Percentiles rank a stretch among this genome's conserved stretches.
Conservation (phyloP, 2,888 invertebrate genomes). For the Branchellion lobata region DNA sequence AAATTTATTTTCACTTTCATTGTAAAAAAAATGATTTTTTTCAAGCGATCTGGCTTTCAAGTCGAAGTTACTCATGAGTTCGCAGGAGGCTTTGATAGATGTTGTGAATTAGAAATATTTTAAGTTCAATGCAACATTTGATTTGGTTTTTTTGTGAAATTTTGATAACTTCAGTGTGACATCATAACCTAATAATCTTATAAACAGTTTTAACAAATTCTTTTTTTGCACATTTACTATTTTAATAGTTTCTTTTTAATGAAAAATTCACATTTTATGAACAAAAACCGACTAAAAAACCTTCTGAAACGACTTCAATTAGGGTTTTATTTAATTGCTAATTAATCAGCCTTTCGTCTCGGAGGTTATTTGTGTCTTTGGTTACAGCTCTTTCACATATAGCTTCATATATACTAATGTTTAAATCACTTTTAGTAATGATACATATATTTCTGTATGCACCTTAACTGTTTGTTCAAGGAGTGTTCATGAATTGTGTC, state of each 20-base stretch:
- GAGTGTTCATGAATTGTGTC: background rate
- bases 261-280: background rate
- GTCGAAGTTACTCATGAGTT: too few relatives aligned
- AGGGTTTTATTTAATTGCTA: too few relatives aligned
- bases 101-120: too few relatives aligned
- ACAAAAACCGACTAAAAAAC: too few relatives aligned
- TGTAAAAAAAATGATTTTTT: too few relatives aligned
- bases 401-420: slow-evolving; percentile 4
- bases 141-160: background rate
- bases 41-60: too few relatives aligned
- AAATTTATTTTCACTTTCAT: too few relatives aligned
- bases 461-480: background rate
- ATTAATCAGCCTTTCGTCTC: background rate
- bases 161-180: background rate
- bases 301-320: too few relatives aligned
- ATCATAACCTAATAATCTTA: background rate
- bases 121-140: too few relatives aligned
- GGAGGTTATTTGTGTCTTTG: background rate
- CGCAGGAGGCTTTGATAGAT: too few relatives aligned
- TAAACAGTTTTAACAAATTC: background rate
- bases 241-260: background rate
- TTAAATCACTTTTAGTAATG: slow-evolving; percentile 15
- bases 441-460: slow-evolving; percentile 7
- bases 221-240: background rate
- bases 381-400: slow-evolving; percentile 9